Evolutionary conservation across 2,797 vertebrate species (phyloP).

Genomic region (Garrulus glandarius): DNA sequence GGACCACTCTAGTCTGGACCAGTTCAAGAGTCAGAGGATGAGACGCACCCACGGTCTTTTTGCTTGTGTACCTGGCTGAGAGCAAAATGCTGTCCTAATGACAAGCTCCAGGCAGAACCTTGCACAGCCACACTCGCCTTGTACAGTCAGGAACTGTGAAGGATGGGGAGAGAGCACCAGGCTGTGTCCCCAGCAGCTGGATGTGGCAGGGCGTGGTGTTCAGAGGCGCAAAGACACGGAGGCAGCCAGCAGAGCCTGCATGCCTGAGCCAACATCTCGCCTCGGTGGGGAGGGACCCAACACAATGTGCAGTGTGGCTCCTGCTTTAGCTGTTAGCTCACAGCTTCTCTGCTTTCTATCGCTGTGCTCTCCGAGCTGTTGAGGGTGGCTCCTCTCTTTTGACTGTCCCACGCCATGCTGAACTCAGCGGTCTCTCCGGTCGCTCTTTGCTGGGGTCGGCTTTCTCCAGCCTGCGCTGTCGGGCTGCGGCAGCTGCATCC

Average conservation of each 20-base stretch:
- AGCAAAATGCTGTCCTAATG: not conserved
- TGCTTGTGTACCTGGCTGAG: not conserved
- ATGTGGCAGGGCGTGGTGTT: not conserved
- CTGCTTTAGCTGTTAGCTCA: not conserved
- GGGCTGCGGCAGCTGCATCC: not conserved
- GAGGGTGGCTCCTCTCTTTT: not conserved
- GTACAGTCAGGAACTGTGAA: not conserved
- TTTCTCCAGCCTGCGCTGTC: not conserved
- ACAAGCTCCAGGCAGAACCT: not conserved
- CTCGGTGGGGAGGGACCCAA: not conserved
- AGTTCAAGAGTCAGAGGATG: not conserved
- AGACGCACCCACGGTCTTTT: not conserved
- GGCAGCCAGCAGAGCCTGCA: rapidly evolving
- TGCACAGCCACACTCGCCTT: not conserved
- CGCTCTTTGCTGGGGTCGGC: rapidly evolving
- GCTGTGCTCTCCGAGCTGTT: rapidly evolving
- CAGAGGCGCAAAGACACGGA: not conserved
- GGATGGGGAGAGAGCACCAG: not conserved
- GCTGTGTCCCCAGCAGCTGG: not conserved
- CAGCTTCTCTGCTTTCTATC: not conserved
- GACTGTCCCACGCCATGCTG: rapidly evolving
- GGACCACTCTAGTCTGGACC: not conserved
- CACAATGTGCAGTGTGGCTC: rapidly evolving
- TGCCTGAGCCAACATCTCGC: not conserved
- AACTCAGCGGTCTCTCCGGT: rapidly evolving